These are phyloP conservation scores for Steinernema hermaphroditum DNA, from an alignment of 2,888 invertebrate genomes.

Conservation along the genomic window DNA sequence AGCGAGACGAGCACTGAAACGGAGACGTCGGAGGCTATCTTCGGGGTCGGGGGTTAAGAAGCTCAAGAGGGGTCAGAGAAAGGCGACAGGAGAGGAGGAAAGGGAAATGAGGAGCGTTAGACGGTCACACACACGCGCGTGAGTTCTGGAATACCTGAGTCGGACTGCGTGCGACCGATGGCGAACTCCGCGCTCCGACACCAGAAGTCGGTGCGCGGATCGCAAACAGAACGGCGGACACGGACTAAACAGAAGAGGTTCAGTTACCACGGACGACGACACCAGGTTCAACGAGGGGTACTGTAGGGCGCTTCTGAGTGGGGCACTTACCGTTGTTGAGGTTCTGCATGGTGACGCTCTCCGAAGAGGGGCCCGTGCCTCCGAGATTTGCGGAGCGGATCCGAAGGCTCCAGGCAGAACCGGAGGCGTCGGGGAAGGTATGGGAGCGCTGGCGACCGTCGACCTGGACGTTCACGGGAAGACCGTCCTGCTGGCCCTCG, in stretches of 20 bases:
- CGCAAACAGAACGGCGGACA: slow-evolving; percentile 57
- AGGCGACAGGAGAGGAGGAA: not conserved
- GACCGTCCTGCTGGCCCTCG: slow-evolving; percentile 54
- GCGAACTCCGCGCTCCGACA: slow-evolving; percentile 45
- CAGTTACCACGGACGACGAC: slow-evolving; percentile 30
- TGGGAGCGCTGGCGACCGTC: slow-evolving; percentile 50
- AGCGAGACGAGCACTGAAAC: slow-evolving; percentile 63
- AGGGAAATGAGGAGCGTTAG: not conserved
- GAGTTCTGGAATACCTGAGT: slow-evolving; percentile 13
- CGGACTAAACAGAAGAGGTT: slow-evolving; percentile 40
- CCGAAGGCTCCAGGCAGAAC: slow-evolving; percentile 35
- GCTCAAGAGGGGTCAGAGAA: too few species aligned
- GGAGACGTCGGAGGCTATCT: too few species aligned
- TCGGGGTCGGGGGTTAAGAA: not conserved
- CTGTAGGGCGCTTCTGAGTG: too few species aligned
- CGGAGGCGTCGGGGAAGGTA: slow-evolving; percentile 44
- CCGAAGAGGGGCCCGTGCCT: slow-evolving; percentile 61
- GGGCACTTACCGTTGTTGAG: slow-evolving; percentile 18
- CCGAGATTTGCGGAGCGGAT: slow-evolving; percentile 54
- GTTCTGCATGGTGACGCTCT: slow-evolving; percentile 37
- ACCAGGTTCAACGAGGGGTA: too few species aligned
- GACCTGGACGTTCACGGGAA: slow-evolving; percentile 43
- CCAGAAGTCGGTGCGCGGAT: slow-evolving; percentile 66
- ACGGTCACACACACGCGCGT: slow-evolving; percentile 4
- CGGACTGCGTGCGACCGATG: slow-evolving; percentile 27